These are phyloP conservation scores for Sinocyclocheilus anophthalmus DNA, from an alignment of 2,113 vertebrate genomes.

Conservation along the genomic window DNA sequence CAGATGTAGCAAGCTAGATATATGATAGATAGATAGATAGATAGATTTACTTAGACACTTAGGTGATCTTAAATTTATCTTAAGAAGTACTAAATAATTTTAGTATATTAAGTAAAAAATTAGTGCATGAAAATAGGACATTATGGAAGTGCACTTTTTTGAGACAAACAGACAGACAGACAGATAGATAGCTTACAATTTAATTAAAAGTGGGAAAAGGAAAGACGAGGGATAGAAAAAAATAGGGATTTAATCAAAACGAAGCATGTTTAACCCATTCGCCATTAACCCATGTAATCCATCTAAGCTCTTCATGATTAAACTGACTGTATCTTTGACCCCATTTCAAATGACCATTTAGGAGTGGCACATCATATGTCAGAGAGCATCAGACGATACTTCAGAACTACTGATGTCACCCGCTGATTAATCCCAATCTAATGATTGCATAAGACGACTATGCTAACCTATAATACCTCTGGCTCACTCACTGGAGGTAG, in stretches of 20 bases:
- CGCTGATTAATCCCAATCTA: slow-evolving; percentile 2
- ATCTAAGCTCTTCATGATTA: background rate
- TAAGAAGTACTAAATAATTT: too few species aligned
- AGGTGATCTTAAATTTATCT: too few species aligned
- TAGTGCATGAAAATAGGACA: too few species aligned
- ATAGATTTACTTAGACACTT: too few species aligned
- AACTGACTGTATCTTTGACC: slow-evolving; percentile 16
- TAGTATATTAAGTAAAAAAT: too few species aligned
- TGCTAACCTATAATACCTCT: background rate
- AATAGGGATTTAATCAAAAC: background rate
- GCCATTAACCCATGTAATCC: slow-evolving; percentile 2
- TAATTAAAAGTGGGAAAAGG: slow-evolving; percentile 1
- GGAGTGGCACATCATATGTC: background rate
- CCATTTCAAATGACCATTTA: slow-evolving; percentile 1
- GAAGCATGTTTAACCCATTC: background rate
- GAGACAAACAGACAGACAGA: too few species aligned
- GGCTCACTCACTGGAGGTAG: background rate
- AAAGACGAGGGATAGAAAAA: background rate
- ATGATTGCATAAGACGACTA: background rate
- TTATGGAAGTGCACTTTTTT: too few species aligned
- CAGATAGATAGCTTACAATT: background rate
- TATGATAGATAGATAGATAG: too few species aligned
- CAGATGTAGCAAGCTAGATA: too few species aligned
- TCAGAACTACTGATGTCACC: background rate
- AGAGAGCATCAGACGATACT: background rate